Conservation (phyloP, 2,888 invertebrate species). For the Chaitophorus viminalis region DNA sequence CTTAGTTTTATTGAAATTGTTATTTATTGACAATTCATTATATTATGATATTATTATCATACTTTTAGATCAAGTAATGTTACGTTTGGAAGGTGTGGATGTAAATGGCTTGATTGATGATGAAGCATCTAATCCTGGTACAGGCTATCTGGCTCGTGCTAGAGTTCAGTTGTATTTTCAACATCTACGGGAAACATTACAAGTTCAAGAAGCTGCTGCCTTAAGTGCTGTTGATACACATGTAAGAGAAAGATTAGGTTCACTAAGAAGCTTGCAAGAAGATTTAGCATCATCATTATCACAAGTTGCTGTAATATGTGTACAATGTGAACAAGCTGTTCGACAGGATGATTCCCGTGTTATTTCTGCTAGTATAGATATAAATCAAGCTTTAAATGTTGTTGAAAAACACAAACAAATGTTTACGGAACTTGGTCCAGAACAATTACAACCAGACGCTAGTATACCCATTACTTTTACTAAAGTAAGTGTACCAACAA, state of each 20-base stretch:
- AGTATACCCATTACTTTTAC: conserved; percentile 73
- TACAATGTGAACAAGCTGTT: conserved; percentile 71
- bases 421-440: conserved; percentile 70
- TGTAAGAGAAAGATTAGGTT: conserved; percentile 70
- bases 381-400: conserved; percentile 69
- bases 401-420: conserved; percentile 72
- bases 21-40: too few species aligned
- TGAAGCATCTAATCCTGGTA: conserved; percentile 65
- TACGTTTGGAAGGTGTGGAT: conserved; percentile 65
- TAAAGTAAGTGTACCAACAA: conserved; percentile 67
- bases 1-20: too few species aligned
- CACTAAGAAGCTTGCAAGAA: conserved; percentile 70
- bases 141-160: conserved; percentile 68
- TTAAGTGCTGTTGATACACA: conserved; percentile 71
- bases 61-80: conserved; percentile 67
- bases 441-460: conserved; percentile 70
- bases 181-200: conserved; percentile 69
- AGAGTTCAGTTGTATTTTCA: conserved; percentile 70
- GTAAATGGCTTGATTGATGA: conserved; percentile 64
- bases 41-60: background rate
- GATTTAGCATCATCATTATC: conserved; percentile 70
- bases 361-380: conserved; percentile 69
- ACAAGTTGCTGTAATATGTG: conserved; percentile 70
- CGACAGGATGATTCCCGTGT: conserved; percentile 71
- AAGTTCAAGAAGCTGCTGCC: conserved; percentile 70